Conservation (phyloP, 2,113 vertebrate species). For the Gavia stellata region DNA sequence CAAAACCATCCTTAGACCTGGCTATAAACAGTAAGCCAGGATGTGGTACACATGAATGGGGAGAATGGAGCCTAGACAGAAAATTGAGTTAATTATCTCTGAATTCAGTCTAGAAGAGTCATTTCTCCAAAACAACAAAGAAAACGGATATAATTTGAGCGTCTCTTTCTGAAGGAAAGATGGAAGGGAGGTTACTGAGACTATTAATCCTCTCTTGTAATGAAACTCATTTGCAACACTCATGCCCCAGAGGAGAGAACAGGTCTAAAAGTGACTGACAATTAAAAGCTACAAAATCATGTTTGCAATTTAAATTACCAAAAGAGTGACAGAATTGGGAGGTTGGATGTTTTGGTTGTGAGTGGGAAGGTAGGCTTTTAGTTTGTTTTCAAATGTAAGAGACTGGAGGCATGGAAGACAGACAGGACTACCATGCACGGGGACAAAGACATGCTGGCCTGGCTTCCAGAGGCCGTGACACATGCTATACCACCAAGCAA, state of each 20-base stretch:
- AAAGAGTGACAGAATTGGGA: neutral
- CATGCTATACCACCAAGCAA: neutral
- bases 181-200: neutral
- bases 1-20: neutral
- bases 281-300: conserved; percentile 32
- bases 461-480: neutral
- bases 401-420: neutral
- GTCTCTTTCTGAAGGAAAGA: neutral
- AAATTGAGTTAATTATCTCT: neutral
- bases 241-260: conserved; percentile 24
- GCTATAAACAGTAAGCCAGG: neutral
- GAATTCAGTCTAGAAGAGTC: neutral
- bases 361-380: neutral
- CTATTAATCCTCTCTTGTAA: conserved; percentile 19
- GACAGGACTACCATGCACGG: neutral
- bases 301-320: conserved; percentile 37
- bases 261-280: conserved; percentile 50
- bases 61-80: neutral
- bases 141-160: neutral
- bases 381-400: neutral
- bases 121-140: conserved; percentile 26
- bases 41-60: neutral
- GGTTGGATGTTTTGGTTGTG: neutral
- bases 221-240: conserved; percentile 36
- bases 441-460: neutral